Conservation (phyloP, 35 echinoderm and acorn worm genomes). For the Eucidaris tribuloides region DNA sequence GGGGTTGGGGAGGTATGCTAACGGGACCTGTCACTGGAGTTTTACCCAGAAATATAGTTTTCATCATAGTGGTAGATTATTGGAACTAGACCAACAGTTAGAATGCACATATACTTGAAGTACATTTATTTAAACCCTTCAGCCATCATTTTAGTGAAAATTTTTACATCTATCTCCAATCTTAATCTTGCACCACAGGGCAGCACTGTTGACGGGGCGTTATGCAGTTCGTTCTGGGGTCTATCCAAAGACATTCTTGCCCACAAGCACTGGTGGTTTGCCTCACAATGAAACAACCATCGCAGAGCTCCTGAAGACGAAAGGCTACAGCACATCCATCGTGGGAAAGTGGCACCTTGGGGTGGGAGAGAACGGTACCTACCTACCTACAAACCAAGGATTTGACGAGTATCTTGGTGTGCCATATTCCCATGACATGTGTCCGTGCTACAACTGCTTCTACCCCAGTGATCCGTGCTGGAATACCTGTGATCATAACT, state of each 20-base stretch:
- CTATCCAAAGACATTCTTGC: constrained; percentile 77
- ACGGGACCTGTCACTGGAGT: no score
- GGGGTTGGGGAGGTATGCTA: no score
- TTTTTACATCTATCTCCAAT: neutral
- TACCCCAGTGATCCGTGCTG: constrained; percentile 79
- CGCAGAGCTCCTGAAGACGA: constrained; percentile 75
- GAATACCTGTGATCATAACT: constrained; percentile 54
- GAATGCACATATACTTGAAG: neutral
- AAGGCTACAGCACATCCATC: constrained; percentile 73
- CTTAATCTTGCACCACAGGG: constrained; percentile 38
- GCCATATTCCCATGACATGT: constrained; percentile 97
- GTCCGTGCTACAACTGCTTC: constrained; percentile 78
- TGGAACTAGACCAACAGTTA: neutral
- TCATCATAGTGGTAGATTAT: neutral
- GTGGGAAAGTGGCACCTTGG: constrained; percentile 98
- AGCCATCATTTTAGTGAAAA: neutral
- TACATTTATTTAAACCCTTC: neutral
- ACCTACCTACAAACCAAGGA: constrained; percentile 77
- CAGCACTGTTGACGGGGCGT: constrained; percentile 80
- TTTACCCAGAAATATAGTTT: no score
- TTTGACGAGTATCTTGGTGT: constrained; percentile 88
- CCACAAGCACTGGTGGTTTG: constrained; percentile 77
- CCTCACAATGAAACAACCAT: constrained; percentile 87
- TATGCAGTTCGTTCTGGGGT: constrained; percentile 64
- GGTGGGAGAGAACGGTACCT: constrained; percentile 64